Conservation (phyloP, 2,797 vertebrate species). For the Poecilia gillii region DNA sequence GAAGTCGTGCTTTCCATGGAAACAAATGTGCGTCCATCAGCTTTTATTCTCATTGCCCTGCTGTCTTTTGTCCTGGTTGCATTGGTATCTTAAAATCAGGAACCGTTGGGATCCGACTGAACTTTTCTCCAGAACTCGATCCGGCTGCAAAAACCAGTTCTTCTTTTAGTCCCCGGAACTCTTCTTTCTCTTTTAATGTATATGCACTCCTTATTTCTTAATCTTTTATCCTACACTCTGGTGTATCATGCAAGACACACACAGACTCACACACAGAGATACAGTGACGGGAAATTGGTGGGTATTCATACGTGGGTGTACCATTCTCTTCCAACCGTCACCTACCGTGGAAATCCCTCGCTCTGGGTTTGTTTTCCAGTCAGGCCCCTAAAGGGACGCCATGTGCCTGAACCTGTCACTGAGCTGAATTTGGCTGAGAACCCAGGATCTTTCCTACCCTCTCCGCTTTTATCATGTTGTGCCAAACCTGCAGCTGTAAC, state of each 20-base stretch:
- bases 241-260: slow-evolving; percentile 50
- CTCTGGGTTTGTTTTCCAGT: slow-evolving; percentile 47
- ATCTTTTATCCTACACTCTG: slow-evolving; percentile 51
- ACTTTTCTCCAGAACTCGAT: slow-evolving; percentile 14
- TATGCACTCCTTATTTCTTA: slow-evolving; percentile 42
- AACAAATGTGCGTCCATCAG: background rate
- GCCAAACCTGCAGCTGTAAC: background rate
- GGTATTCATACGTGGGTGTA: slow-evolving; percentile 33
- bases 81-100: slow-evolving; percentile 11
- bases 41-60: background rate
- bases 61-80: too few species aligned
- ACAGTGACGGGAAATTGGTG: slow-evolving; percentile 20
- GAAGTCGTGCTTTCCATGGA: background rate
- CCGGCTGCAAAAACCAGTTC: slow-evolving; percentile 51
- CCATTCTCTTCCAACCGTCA: slow-evolving; percentile 31
- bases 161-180: slow-evolving; percentile 40
- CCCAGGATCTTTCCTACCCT: slow-evolving; percentile 12
- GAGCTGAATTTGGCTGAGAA: slow-evolving; percentile 25
- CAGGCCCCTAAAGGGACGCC: slow-evolving; percentile 39
- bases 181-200: slow-evolving; percentile 34
- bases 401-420: slow-evolving; percentile 29
- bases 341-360: slow-evolving; percentile 58
- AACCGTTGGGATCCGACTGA: slow-evolving; percentile 8
- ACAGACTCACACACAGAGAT: slow-evolving; percentile 18
- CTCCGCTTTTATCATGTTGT: slow-evolving; percentile 25